Percentiles rank a stretch among this genome's conserved stretches.
Conservation (phyloP, 1,140 invertebrate genomes). For the Holotrichia oblita region DNA sequence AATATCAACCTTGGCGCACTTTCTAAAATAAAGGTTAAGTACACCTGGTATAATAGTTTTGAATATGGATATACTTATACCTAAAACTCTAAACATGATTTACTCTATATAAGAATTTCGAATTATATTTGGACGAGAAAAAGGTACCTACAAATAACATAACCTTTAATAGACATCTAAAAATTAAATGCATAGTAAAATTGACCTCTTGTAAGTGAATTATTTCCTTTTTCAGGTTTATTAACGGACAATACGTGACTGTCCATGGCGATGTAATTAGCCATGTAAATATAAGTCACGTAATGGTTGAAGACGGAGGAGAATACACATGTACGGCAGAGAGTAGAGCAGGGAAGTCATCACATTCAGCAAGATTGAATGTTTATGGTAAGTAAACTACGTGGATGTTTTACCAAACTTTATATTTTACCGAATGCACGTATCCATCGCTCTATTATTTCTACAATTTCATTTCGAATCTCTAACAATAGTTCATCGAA, state of each 20-base stretch:
- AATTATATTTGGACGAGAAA: background rate
- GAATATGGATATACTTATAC: too few relatives aligned
- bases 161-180: too few relatives aligned
- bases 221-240: slow-evolving; percentile 67
- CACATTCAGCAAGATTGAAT: slow-evolving; percentile 82
- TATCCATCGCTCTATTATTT: background rate
- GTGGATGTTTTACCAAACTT: background rate
- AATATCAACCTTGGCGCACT: too few relatives aligned
- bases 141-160: too few relatives aligned
- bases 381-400: slow-evolving; percentile 78
- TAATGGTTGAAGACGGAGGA: slow-evolving; percentile 87
- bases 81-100: too few relatives aligned
- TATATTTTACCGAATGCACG: background rate
- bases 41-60: too few relatives aligned
- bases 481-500: background rate
- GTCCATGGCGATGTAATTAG: slow-evolving; percentile 85
- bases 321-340: slow-evolving; percentile 84
- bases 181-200: too few relatives aligned
- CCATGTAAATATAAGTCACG: slow-evolving; percentile 86
- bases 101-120: too few relatives aligned
- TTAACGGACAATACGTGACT: slow-evolving; percentile 84
- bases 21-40: too few relatives aligned
- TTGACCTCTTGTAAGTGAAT: background rate
- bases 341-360: slow-evolving; percentile 79
- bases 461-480: background rate